Base-by-base conservation (phyloP, 2,888 invertebrate species). In the Drosophila hamatofila region DNA sequence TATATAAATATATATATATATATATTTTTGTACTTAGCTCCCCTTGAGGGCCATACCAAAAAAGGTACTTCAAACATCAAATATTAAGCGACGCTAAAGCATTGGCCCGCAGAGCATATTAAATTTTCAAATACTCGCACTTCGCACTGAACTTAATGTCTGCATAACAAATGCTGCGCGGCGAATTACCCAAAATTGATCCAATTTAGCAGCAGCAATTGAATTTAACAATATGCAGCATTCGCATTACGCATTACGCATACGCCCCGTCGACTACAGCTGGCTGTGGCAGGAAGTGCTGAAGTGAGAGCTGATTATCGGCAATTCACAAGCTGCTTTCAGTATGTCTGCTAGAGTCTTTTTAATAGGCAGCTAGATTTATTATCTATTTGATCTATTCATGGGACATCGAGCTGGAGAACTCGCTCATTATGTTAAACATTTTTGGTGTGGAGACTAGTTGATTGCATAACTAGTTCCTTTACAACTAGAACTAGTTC, bases 51-150 rank as follows among this genome's bases (percentile, higher is more conserved):
- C 65, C 70, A 57, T 67, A 41, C 77, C 48, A 18, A 30, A 71
- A 71, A 64, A 63, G 59, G 60, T 37, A 69, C 57, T 61, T 59
- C 35, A 52, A 16, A 58, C 75, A 86, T 89, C 81, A 86, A 87
- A 81, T 84, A 78, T 86, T 68, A 75, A 88, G 75, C 72, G 78
- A 42, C 64, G 54, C 67, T 74, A 77, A 73, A 25, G 69, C 77
- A 75, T 72, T 72, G 83, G 52, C 63, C 80, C 69, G 57, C 33
- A 61, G 82, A 74, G 88, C 66, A 65, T 78, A 75, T 85, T 88
- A 78, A 83, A 83, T 75, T 74, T 65, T 25, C 56, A 57, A 71
- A 60, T 68, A 51, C 54, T 48, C 49, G 33, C 46, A 48, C 51
- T 49, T 46, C 54, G n/a, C 64, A 68, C 72, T 72, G 59, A 80